These are phyloP conservation scores for Orthosia cruda DNA, from an alignment of 2,888 invertebrate species.

Conservation along the genomic window DNA sequence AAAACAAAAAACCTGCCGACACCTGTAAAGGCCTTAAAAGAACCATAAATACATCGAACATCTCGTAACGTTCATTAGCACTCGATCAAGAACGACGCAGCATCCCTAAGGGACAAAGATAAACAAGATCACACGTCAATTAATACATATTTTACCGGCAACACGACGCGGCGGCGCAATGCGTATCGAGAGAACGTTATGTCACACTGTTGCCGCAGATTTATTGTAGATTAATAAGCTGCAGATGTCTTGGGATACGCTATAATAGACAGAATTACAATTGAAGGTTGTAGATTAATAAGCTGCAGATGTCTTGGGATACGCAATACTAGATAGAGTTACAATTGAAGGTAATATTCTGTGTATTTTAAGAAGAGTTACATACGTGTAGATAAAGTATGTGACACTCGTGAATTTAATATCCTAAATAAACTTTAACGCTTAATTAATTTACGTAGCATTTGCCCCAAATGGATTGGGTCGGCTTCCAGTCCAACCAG, in stretches of 20 bases:
- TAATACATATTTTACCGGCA: constrained; percentile 44
- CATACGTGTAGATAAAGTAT: background rate
- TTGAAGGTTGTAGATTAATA: no score
- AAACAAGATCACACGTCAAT: constrained; percentile 46
- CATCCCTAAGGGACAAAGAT: constrained; percentile 37
- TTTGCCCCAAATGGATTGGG: no score
- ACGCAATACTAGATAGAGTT: no score
- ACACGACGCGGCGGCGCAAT: constrained; percentile 20
- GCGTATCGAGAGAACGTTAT: constrained; percentile 26
- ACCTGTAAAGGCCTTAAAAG: background rate
- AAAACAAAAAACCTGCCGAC: no score
- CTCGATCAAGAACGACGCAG: constrained; percentile 8
- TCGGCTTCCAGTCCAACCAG: no score
- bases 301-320: no score
- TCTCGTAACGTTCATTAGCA: constrained; percentile 28
- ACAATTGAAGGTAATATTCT: no score
- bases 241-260: constrained; percentile 5
- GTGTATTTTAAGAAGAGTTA: constrained; percentile 14
- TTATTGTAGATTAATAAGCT: constrained; percentile 33
- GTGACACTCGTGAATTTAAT: no score
- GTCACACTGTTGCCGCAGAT: background rate
- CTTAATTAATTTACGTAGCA: no score
- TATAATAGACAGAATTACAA: background rate
- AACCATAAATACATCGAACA: constrained; percentile 7
- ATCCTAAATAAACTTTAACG: no score